phyloP scores from a whole-genome alignment of 2,113 vertebrate species.

The Meleagris gallopavo region DNA sequence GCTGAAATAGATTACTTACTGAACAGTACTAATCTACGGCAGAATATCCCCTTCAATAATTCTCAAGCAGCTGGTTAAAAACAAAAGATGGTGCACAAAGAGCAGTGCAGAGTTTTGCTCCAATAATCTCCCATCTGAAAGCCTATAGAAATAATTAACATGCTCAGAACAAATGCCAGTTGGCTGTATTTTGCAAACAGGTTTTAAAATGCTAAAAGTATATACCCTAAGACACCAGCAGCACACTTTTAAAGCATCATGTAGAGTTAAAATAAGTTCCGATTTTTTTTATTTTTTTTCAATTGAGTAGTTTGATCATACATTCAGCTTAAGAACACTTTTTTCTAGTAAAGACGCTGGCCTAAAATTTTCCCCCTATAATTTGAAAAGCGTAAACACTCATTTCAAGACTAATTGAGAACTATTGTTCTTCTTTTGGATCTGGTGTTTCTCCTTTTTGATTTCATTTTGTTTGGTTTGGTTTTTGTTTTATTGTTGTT shows the following conservation, averaged over 20 bases:
- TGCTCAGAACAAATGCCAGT: background rate
- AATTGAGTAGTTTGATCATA: background rate
- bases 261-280: background rate
- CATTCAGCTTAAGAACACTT: background rate
- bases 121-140: background rate
- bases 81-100: conserved; percentile 14
- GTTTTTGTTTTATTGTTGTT: background rate
- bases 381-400: background rate
- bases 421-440: background rate
- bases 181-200: conserved; percentile 14
- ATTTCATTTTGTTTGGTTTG: background rate
- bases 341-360: background rate
- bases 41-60: conserved; percentile 45
- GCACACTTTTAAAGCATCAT: background rate
- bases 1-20: conserved; percentile 31
- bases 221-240: background rate
- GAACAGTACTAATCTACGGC: conserved; percentile 38
- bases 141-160: conserved; percentile 6
- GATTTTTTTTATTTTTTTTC: background rate
- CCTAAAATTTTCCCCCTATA: background rate
- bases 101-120: background rate
- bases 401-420: background rate
- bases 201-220: conserved; percentile 33
- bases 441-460: background rate
- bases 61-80: conserved; percentile 22